A percentile compares a stretch with the other conserved stretches of the same genome.
Conservation (phyloP, 2,113 vertebrate genomes). For the Promerops cafer region DNA sequence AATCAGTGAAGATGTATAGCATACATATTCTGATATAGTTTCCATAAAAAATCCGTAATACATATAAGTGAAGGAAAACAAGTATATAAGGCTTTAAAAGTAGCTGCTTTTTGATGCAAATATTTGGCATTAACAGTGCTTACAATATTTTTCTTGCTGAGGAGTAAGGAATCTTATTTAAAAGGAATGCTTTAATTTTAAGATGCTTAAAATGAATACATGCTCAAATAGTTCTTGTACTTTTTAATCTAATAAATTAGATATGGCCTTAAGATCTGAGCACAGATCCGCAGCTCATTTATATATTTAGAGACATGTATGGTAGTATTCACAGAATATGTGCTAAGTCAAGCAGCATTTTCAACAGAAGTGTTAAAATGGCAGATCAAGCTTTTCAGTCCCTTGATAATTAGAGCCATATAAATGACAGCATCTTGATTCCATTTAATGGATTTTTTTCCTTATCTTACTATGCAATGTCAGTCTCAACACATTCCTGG, state of each 20-base stretch:
- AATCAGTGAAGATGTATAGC: background rate
- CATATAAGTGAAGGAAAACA: background rate
- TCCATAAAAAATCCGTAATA: background rate
- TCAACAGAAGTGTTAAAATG: background rate
- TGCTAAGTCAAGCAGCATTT: background rate
- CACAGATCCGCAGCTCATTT: background rate
- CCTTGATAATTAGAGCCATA: background rate
- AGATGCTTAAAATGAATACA: background rate
- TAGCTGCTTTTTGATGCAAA: background rate
- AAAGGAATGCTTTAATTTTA: background rate
- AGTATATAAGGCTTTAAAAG: background rate
- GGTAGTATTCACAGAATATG: background rate
- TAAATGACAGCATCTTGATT: conserved; percentile 39
- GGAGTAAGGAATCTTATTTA: background rate
- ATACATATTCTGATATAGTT: background rate
- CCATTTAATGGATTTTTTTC: conserved; percentile 2
- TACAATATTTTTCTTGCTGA: background rate
- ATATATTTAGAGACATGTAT: background rate
- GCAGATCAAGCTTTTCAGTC: background rate
- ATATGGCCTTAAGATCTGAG: background rate
- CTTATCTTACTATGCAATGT: background rate
- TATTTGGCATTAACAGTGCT: background rate
- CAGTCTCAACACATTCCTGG: conserved; percentile 28
- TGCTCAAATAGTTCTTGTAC: background rate
- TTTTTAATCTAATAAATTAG: background rate